Evolutionary conservation across 2,888 invertebrate genomes (phyloP), one percentile per base, ranked within the genome.

Genomic region (Lymantria monacha): DNA sequence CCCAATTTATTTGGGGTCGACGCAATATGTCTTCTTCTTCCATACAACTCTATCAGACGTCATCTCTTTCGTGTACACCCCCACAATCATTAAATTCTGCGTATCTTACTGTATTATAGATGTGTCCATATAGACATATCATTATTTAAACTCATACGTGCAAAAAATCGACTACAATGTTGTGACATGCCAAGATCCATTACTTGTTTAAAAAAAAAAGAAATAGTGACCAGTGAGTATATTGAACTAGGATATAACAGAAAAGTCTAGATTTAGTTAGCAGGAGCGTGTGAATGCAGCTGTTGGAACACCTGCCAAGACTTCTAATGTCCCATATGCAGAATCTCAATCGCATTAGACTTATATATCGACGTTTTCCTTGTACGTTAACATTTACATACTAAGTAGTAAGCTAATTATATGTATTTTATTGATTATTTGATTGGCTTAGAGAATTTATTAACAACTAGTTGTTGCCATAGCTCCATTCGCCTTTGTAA

Each of bases 191-290:
- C 5, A 22, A 22, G 22, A 22, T 22, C 22, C 14, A 41, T 41
- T 38, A 14, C 42, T 49, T 31, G 44, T 52, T 38, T 43, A 30
- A 50, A 45, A 51, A 53, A 59, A 57, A 12, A 44, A 9, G n/a
- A 30, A n/a, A n/a, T n/a, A 2, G 12, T 10, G 11, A 7, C 45
- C 55, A 43, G 50, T 48, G 40, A 53, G 60, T 55, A 30, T 57
- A 55, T 59, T 65, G 62, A 69, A 69, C 66, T 68, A 62, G 69
- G 74, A 61, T 61, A 49, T 66, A 51, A 57, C 57, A 58, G 59
- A 66, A 72, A 73, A 70, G 73, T 79, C 81, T 86, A 82, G 85
- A 85, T 83, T 85, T 83, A 76, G 75, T 81, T 81, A 76, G 74
- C 79, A 68, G 53, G 51, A 62, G 66, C 73, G 63, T 72, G 70